Evolutionary conservation across 2,888 invertebrate genomes (phyloP), one percentile per base, ranked within the genome.

Genomic region (Merodon equestris): DNA sequence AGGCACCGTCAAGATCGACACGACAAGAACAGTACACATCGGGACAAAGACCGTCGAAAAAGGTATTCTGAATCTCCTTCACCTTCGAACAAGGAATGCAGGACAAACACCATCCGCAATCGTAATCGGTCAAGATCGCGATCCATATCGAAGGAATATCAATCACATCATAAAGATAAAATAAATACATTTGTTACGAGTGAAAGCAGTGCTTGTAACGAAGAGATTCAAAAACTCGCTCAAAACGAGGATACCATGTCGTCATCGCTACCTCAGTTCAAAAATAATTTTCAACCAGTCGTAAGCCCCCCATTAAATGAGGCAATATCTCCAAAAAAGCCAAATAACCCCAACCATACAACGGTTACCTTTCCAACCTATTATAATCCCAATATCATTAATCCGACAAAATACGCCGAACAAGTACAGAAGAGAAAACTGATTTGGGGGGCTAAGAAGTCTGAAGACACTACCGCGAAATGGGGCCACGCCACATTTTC

Each of bases 361-460:
- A 15, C 54, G 0, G 68, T 81, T 54, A 53, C 81, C 14, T 87
- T 92, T 70, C 94, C 94, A 4, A 92, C 92, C 63, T 95, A 93
- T 88, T 95, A 93, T 86, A 95, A 94, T 87, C 93, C 94, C 0
- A 91, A 92, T 38, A 92, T 93, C 15, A 92, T 94, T 48, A 93
- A 93, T 86, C 92, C 94, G 44, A 92, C 93, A 77, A 95, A 95
- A 85, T 95, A 97, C 86, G 93, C 96, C 7, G 95, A 97, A 83
- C 96, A 95, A 89, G 93, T 97, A 81, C 96, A 97, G 86, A 97
- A 97, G 87, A 91, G 97, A 58, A 97, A 97, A 89, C 90, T 97
- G 58, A 90, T 98, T 15, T 98, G 98, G 97, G 93, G 94, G 1
- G 93, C 94, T 84, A 95, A 95, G 89, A 93, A 91, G 74, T 89